phyloP scores from a whole-genome alignment of 1,140 invertebrate species.

The Saccostrea echinata region DNA sequence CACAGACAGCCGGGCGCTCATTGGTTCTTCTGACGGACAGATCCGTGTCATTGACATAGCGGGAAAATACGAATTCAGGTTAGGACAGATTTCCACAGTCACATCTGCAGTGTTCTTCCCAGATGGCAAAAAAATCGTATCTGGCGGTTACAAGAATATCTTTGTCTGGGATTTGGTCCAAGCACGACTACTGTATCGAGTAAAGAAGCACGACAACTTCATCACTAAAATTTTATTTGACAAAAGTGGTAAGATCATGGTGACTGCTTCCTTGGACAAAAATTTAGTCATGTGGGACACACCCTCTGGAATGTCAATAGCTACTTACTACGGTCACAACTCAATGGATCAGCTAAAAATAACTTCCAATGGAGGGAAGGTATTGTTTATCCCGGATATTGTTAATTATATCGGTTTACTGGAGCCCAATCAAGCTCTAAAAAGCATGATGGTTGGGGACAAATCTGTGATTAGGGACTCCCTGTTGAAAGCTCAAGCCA shows the following conservation, averaged over 20 bases:
- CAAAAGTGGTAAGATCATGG: slow-evolving; percentile 58
- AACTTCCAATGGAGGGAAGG: slow-evolving; percentile 46
- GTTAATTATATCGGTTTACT: slow-evolving; percentile 62
- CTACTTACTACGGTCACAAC: slow-evolving; percentile 61
- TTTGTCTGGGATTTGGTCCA: slow-evolving; percentile 66
- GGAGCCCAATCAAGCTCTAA: slow-evolving; percentile 58
- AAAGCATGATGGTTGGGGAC: neutral
- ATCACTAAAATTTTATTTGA: slow-evolving; percentile 65
- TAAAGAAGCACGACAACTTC: slow-evolving; percentile 68
- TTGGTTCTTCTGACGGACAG: slow-evolving; percentile 63
- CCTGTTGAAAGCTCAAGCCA: slow-evolving; percentile 60
- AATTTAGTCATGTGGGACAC: slow-evolving; percentile 67
- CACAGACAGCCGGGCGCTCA: slow-evolving; percentile 61
- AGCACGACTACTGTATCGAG: slow-evolving; percentile 60
- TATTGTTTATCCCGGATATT: slow-evolving; percentile 65
- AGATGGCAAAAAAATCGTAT: slow-evolving; percentile 62
- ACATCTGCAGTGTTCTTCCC: slow-evolving; percentile 60
- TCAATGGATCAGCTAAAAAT: slow-evolving; percentile 62
- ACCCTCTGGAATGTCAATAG: slow-evolving; percentile 55
- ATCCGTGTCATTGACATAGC: slow-evolving; percentile 65
- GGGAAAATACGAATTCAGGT: slow-evolving; percentile 60
- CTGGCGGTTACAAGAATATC: slow-evolving; percentile 67
- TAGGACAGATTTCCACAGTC: slow-evolving; percentile 66
- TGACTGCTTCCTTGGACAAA: slow-evolving; percentile 65
- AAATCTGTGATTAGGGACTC: slow-evolving; percentile 30